Evolutionary conservation across 2,888 invertebrate species (phyloP).

Genomic region (Phasia obesa): DNA sequence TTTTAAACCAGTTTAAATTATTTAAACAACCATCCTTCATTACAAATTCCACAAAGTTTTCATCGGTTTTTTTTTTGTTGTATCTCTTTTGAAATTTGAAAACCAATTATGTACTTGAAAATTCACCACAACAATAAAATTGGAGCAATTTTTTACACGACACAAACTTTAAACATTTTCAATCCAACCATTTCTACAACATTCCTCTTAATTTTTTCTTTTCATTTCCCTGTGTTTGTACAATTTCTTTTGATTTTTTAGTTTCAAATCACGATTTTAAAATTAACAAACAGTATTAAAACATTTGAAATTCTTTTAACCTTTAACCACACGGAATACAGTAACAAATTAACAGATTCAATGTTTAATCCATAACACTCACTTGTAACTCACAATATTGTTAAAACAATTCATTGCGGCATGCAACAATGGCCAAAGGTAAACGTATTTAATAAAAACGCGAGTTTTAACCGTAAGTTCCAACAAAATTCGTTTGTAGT

Average conservation of each 20-base stretch:
- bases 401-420: slow-evolving; percentile 58
- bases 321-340: slow-evolving; percentile 60
- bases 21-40: not conserved
- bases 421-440: slow-evolving; percentile 59
- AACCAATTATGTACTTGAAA: slow-evolving; percentile 41
- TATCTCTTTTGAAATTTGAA: slow-evolving; percentile 14
- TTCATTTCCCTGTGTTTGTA: slow-evolving; percentile 1
- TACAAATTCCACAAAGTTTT: slow-evolving; percentile 1
- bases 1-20: slow-evolving; percentile 3
- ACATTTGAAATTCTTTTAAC: slow-evolving; percentile 69
- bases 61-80: not conserved
- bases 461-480: slow-evolving; percentile 20
- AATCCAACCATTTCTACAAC: slow-evolving; percentile 26
- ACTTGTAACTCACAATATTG: slow-evolving; percentile 37
- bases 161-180: slow-evolving; percentile 63
- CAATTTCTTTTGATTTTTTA: slow-evolving; percentile 42
- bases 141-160: slow-evolving; percentile 63
- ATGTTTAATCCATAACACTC: slow-evolving; percentile 23
- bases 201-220: slow-evolving; percentile 38
- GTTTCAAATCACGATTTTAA: slow-evolving; percentile 65
- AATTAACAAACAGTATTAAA: slow-evolving; percentile 66
- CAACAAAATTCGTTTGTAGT: slow-evolving; percentile 29
- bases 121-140: slow-evolving; percentile 59
- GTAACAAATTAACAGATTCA: slow-evolving; percentile 27
- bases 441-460: slow-evolving; percentile 23